Conservation (phyloP, 2,888 invertebrate species). For the Amiota mariae region DNA sequence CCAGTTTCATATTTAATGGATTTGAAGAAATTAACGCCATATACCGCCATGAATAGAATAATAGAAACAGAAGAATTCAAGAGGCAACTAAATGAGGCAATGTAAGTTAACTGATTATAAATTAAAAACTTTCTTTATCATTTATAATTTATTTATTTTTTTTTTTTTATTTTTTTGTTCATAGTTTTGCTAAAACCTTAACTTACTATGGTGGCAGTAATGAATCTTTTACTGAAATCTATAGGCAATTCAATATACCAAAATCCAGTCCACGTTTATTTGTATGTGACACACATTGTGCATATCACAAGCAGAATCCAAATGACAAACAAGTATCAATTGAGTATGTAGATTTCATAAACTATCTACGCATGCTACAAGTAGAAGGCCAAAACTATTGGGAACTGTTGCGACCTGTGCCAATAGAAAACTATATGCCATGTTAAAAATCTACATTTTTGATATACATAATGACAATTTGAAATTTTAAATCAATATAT, state of each 20-base stretch:
- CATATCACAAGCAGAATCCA: constrained; percentile 39
- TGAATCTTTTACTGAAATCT: constrained; percentile 14
- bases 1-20: constrained; percentile 25
- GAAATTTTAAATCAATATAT: no score
- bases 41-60: constrained; percentile 28
- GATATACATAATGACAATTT: no score
- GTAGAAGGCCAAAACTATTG: background rate
- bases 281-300: constrained; percentile 39
- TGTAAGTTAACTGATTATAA: constrained; percentile 19
- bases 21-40: background rate
- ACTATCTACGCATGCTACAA: constrained; percentile 44
- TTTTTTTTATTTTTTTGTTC: background rate
- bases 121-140: background rate
- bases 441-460: background rate
- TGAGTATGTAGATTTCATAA: constrained; percentile 42
- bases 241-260: constrained; percentile 18
- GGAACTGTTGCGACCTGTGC: background rate
- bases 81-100: background rate
- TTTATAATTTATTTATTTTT: no score
- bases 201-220: constrained; percentile 27
- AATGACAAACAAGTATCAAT: constrained; percentile 23
- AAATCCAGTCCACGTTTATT: constrained; percentile 33
- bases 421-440: background rate
- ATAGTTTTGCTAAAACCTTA: constrained; percentile 26
- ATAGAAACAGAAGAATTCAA: constrained; percentile 18